These are phyloP conservation scores for Cerceris ruficornis DNA, from an alignment of 2,888 invertebrate genomes.

Conservation along the genomic window DNA sequence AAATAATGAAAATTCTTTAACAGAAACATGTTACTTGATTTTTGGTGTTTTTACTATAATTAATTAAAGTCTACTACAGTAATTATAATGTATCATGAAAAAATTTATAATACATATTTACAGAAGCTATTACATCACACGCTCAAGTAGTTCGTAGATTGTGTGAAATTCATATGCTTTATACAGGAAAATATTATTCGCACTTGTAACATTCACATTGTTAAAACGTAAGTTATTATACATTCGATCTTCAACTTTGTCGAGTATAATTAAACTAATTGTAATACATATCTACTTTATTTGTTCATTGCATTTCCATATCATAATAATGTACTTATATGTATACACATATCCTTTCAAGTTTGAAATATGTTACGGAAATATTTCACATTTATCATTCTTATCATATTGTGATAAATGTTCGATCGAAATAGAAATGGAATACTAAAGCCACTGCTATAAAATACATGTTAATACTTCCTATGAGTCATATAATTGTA, in stretches of 20 bases:
- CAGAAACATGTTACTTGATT: background rate
- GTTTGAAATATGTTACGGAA: constrained; percentile 18
- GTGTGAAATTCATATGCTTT: constrained; percentile 10
- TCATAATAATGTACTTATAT: constrained; percentile 9
- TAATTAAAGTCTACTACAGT: background rate
- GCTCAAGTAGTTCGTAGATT: constrained; percentile 17
- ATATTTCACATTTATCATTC: constrained; percentile 11
- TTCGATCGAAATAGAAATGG: constrained; percentile 2
- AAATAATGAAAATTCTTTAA: background rate
- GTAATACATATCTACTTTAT: background rate
- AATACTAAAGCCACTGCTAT: background rate
- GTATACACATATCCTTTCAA: constrained; percentile 5
- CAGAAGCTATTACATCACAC: constrained; percentile 37
- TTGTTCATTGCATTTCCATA: constrained; percentile 6
- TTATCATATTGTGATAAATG: background rate
- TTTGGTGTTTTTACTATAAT: background rate
- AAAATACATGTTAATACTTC: constrained; percentile 13
- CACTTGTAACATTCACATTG: constrained; percentile 3
- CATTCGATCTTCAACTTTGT: background rate
- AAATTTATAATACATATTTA: constrained; percentile 45
- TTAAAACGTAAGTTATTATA: constrained; percentile 23
- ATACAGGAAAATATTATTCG: constrained; percentile 11
- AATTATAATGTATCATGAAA: constrained; percentile 8
- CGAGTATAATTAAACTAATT: constrained; percentile 11
- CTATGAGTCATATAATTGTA: constrained; percentile 3